Evolutionary conservation across 2,113 vertebrate genomes (phyloP).

Genomic region (Acanthisitta chloris): DNA sequence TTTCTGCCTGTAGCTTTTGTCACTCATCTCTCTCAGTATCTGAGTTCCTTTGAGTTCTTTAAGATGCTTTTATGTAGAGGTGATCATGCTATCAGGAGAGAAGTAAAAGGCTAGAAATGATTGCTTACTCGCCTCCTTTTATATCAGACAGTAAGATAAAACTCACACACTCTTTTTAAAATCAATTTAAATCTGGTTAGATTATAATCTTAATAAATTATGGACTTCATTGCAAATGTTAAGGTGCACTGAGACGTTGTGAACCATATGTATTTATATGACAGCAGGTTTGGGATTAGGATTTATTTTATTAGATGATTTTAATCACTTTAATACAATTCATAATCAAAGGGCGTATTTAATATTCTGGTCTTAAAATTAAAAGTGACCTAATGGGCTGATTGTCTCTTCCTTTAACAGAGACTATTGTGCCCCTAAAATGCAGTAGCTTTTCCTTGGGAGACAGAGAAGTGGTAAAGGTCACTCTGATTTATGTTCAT

Average conservation of each 20-base stretch:
- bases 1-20: slow-evolving; percentile 48
- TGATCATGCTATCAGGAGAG: neutral
- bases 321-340: slow-evolving; percentile 44
- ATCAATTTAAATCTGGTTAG: neutral
- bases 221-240: neutral
- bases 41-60: neutral
- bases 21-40: neutral
- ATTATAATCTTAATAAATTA: neutral
- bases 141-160: neutral
- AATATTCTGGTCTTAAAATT: slow-evolving; percentile 39
- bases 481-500: slow-evolving; percentile 39
- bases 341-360: slow-evolving; percentile 12
- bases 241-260: neutral
- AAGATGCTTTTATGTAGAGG: neutral
- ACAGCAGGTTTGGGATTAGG: neutral
- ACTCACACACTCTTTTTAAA: too few relatives aligned
- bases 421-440: slow-evolving; percentile 20
- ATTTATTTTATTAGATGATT: slow-evolving; percentile 28
- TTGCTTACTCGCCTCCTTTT: neutral
- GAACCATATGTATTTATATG: neutral
- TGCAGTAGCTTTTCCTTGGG: neutral
- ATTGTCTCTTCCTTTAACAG: neutral
- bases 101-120: neutral
- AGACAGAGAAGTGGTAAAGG: slow-evolving; percentile 25
- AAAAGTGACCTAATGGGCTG: slow-evolving; percentile 22